phyloP scores from a whole-genome alignment of 2,888 invertebrate species.

The Pseudanteris insignis region DNA sequence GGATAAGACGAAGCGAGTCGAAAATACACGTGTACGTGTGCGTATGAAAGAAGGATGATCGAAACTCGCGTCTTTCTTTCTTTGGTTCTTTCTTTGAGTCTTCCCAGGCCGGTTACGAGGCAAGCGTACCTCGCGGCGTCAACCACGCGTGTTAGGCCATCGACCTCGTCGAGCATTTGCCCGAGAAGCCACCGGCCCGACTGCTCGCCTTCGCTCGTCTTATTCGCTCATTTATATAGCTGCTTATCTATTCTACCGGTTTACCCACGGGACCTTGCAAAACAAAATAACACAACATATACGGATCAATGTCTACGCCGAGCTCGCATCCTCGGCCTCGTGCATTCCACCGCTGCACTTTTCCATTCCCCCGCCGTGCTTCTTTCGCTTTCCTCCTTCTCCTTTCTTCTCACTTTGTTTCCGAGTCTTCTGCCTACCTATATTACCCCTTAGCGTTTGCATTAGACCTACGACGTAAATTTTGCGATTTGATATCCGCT shows the following conservation, averaged over 20 bases:
- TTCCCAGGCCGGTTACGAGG: constrained; percentile 36
- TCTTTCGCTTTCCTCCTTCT: not conserved
- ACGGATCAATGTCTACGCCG: constrained; percentile 23
- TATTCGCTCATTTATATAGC: constrained; percentile 44
- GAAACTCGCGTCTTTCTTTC: constrained; percentile 11
- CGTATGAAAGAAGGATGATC: constrained; percentile 20
- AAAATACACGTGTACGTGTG: constrained; percentile 15
- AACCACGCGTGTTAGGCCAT: constrained; percentile 64
- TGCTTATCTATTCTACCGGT: constrained; percentile 46
- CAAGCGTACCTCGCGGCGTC: constrained; percentile 56
- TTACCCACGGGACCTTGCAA: constrained; percentile 33
- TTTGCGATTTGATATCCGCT: no score
- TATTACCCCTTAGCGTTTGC: no score
- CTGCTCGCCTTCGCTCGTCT: constrained; percentile 32
- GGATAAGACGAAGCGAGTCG: constrained; percentile 1
- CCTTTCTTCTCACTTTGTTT: not conserved
- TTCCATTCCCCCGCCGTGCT: constrained; percentile 16
- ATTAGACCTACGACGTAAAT: constrained; percentile 7
- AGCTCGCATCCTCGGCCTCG: constrained; percentile 3
- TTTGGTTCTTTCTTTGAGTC: constrained; percentile 15
- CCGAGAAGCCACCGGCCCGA: constrained; percentile 43
- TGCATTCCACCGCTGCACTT: constrained; percentile 23
- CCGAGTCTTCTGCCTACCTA: not conserved
- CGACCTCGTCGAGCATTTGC: constrained; percentile 60
- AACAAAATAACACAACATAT: constrained; percentile 24